Percentiles rank a stretch among this genome's conserved stretches.
Evolutionary conservation across 2,113 vertebrate genomes (phyloP).

Genomic region (Melospiza georgiana): DNA sequence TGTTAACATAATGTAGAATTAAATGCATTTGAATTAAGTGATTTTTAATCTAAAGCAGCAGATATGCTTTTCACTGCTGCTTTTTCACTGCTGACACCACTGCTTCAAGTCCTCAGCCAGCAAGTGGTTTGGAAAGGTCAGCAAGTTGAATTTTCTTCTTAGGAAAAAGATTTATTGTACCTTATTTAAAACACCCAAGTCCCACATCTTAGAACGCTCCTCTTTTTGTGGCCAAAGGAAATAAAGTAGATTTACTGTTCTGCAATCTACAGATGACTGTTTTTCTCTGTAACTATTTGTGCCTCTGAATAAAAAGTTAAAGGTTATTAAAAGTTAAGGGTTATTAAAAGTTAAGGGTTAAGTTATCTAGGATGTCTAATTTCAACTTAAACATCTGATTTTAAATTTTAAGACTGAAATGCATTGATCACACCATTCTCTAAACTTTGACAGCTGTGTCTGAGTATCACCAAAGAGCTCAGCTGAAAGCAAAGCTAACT

Average conservation of each 20-base stretch:
- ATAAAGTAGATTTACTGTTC: background rate
- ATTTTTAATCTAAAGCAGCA: background rate
- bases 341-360: background rate
- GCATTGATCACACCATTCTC: background rate
- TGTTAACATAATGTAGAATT: constrained; percentile 1
- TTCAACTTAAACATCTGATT: background rate
- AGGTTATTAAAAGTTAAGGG: background rate
- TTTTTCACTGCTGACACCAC: background rate
- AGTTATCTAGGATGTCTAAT: background rate
- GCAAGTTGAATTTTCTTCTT: background rate
- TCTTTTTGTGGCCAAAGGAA: background rate
- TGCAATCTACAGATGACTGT: background rate
- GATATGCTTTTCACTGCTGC: background rate
- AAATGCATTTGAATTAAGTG: background rate
- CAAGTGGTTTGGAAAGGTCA: background rate
- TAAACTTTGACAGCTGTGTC: background rate
- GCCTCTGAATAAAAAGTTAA: background rate
- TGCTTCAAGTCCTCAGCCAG: background rate
- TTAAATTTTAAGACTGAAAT: background rate
- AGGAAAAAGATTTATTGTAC: background rate
- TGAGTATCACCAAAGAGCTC: background rate
- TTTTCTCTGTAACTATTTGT: background rate
- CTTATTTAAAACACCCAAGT: background rate
- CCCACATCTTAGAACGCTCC: background rate
- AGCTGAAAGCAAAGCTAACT: background rate